Evolutionary conservation across 2,888 invertebrate genomes (phyloP).

Genomic region (Dioctria rufipes): DNA sequence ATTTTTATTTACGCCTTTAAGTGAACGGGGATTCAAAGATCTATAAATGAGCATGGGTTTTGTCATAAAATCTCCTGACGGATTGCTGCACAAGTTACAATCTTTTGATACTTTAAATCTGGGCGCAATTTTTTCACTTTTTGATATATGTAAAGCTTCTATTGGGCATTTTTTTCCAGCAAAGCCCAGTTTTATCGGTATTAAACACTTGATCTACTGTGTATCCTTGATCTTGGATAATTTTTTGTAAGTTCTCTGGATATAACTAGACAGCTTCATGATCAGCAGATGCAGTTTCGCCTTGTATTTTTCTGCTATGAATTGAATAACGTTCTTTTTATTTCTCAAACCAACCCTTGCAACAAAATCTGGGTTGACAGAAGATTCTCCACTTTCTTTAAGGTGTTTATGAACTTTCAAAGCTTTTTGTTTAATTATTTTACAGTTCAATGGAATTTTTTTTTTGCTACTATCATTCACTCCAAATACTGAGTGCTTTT

Average conservation of each 20-base stretch:
- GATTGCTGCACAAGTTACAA: no score
- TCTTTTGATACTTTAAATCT: constrained; percentile 25
- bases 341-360: constrained; percentile 60
- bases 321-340: constrained; percentile 58
- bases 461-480: constrained; percentile 59
- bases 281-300: constrained; percentile 58
- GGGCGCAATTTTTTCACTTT: constrained; percentile 1
- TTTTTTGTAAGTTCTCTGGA: constrained; percentile 50
- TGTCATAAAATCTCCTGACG: no score
- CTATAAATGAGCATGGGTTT: no score
- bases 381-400: no score
- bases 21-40: no score
- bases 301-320: constrained; percentile 59
- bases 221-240: constrained; percentile 55
- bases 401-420: no score
- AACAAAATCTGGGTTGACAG: constrained; percentile 58
- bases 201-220: constrained; percentile 55
- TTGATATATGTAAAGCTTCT: constrained; percentile 2
- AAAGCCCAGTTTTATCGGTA: constrained; percentile 55
- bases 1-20: no score
- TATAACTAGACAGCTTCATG: constrained; percentile 54
- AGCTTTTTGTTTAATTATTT: no score
- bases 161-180: constrained; percentile 48
- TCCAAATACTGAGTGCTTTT: constrained; percentile 60
- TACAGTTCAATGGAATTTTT: no score